Evolutionary conservation across 2,113 vertebrate genomes (phyloP), one percentile per base, ranked within the genome.

Genomic region (Shinisaurus crocodilurus): DNA sequence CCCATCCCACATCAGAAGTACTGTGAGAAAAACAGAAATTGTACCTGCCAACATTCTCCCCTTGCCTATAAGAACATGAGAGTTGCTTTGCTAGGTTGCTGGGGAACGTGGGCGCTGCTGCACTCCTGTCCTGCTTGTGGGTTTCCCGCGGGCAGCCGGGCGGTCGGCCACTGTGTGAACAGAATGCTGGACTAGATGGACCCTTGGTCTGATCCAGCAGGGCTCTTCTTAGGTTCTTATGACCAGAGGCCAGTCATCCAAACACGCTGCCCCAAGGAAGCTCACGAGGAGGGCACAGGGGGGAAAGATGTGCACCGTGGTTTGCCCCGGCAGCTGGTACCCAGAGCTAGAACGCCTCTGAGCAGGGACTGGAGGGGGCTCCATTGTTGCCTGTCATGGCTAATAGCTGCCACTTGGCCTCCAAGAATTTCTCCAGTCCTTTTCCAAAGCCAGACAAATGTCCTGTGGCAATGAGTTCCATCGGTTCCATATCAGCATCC

Each of bases 301-400:
- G 75, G 20, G 37, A 40, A 40, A 7, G 6, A 20, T 2, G 7
- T 25, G 37, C 75, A 40, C 75, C 1, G 10, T 37, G 23, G 57
- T 7, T 25, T 54, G n/a, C 23, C 50, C 0, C 0, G 27, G 0
- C 79, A 43, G 25, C 57, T 6, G 15, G 82, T 10, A 45, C 63
- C 40, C 29, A 15, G 25, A 32, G 13, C 13, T 16, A 18, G 13
- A 74, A 18, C 13, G 1, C n/a, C 43, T 50, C 76, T 48, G 76
- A 79, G 25, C 45, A 29, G 3, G 29, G 25, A 29, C 60, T 63
- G 60, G 16, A 23, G 2, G 25, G 0, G 43, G 43, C 6, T 20
- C 25, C 43, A 25, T 77, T 43, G 16, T 48, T 48, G 23, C 40
- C 69, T 8, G 69, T 29, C 15, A 10, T 5, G 15, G 70, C 70